Evolutionary conservation across 2,113 vertebrate genomes (phyloP).

Genomic region (Pavo muticus): DNA sequence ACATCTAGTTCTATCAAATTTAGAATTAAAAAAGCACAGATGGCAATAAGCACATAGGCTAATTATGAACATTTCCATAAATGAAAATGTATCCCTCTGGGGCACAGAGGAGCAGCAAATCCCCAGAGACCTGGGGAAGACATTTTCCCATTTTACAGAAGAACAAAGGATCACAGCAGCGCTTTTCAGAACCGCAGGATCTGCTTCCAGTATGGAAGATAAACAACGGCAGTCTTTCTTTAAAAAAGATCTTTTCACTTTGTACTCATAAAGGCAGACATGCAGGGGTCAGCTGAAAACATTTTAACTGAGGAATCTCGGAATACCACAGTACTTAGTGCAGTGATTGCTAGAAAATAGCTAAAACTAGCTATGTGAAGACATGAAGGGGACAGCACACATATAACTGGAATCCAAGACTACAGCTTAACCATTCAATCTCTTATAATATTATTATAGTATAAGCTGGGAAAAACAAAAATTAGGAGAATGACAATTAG

Average conservation of each 20-base stretch:
- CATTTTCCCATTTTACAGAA: neutral
- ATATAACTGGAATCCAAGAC: neutral
- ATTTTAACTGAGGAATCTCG: neutral
- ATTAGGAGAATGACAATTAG: neutral
- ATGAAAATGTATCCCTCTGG: neutral
- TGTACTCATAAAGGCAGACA: neutral
- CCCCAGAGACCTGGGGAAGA: neutral
- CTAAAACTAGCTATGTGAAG: neutral
- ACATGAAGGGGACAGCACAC: neutral
- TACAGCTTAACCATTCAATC: neutral
- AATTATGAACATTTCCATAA: neutral
- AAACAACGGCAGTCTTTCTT: neutral
- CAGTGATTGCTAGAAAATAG: neutral
- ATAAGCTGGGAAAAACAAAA: neutral
- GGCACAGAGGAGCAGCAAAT: neutral
- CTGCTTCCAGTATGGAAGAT: neutral
- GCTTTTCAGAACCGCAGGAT: neutral
- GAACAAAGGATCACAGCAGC: slow-evolving; percentile 10
- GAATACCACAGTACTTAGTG: neutral
- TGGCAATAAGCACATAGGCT: neutral
- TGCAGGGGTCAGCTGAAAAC: neutral
- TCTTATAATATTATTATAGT: neutral
- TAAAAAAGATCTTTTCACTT: neutral
- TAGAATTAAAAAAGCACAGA: neutral
- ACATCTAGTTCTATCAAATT: neutral